A percentile compares a stretch with the other conserved stretches of the same genome.
These are phyloP conservation scores for Horisme vitalbata DNA, from an alignment of 2,888 invertebrate species.

Conservation along the genomic window DNA sequence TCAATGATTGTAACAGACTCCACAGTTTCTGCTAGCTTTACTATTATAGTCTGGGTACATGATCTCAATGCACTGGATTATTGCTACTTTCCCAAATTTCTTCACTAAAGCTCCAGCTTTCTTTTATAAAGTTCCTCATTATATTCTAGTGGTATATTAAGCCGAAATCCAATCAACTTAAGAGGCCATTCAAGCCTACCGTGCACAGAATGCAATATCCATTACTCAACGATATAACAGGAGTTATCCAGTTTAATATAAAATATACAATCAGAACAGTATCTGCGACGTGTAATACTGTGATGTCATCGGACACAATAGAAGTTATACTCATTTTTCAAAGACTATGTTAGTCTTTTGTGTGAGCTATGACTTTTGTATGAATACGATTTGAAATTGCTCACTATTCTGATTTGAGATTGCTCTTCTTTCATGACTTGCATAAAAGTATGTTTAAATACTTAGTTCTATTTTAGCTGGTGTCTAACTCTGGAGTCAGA, in stretches of 20 bases:
- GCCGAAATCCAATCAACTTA: slow-evolving; percentile 50
- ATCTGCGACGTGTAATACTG: slow-evolving; percentile 17
- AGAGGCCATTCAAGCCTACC: slow-evolving; percentile 46
- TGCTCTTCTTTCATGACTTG: background rate
- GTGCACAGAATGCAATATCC: slow-evolving; percentile 49
- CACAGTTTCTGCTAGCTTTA: background rate
- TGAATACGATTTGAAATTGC: slow-evolving; percentile 15
- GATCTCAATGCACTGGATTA: background rate
- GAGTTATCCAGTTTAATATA: slow-evolving; percentile 17
- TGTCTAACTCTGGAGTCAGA: no score
- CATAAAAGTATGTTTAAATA: background rate
- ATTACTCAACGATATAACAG: slow-evolving; percentile 48
- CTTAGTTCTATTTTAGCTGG: no score
- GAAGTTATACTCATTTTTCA: slow-evolving; percentile 27
- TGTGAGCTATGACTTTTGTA: slow-evolving; percentile 18
- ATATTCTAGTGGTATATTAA: slow-evolving; percentile 27
- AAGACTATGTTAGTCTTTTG: slow-evolving; percentile 19
- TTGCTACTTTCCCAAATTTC: background rate
- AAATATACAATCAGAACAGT: slow-evolving; percentile 16
- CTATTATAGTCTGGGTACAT: background rate
- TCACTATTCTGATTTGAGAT: slow-evolving; percentile 11
- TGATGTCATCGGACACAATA: slow-evolving; percentile 22
- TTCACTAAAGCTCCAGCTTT: background rate
- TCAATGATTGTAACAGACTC: slow-evolving; percentile 3
- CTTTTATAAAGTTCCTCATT: slow-evolving; percentile 3